Percentiles rank a stretch among this genome's conserved stretches.
phyloP scores from a whole-genome alignment of 2,113 vertebrate species.

The Ammodramus savannarum region DNA sequence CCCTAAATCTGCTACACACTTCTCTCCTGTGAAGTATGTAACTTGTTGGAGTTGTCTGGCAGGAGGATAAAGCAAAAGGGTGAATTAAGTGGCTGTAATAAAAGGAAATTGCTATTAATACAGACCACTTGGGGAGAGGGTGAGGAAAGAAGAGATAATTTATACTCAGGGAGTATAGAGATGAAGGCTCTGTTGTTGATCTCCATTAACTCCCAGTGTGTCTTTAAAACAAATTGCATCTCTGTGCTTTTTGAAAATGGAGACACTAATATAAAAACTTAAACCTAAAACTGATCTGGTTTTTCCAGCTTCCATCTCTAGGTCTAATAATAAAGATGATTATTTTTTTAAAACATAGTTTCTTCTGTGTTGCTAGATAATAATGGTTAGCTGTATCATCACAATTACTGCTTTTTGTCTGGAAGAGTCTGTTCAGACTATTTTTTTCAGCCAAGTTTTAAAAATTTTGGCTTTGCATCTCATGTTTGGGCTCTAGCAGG shows the following conservation, averaged over 20 bases:
- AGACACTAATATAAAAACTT: background rate
- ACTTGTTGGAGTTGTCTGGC: background rate
- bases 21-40: background rate
- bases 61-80: background rate
- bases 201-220: background rate
- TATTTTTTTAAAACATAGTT: background rate
- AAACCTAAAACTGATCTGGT: background rate
- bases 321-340: background rate
- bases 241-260: background rate
- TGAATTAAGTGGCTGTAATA: background rate
- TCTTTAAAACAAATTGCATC: background rate
- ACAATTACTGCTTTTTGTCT: background rate
- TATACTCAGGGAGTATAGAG: fast-evolving
- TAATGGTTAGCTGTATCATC: background rate
- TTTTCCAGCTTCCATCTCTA: background rate
- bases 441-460: background rate
- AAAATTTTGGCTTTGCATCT: background rate
- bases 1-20: fast-evolving
- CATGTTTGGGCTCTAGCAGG: background rate
- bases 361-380: background rate
- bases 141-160: background rate
- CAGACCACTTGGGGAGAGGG: background rate
- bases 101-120: background rate
- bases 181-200: background rate
- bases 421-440: background rate